These are phyloP conservation scores for Callospermophilus lateralis DNA, from an alignment of 2,113 vertebrate species.

Conservation along the genomic window DNA sequence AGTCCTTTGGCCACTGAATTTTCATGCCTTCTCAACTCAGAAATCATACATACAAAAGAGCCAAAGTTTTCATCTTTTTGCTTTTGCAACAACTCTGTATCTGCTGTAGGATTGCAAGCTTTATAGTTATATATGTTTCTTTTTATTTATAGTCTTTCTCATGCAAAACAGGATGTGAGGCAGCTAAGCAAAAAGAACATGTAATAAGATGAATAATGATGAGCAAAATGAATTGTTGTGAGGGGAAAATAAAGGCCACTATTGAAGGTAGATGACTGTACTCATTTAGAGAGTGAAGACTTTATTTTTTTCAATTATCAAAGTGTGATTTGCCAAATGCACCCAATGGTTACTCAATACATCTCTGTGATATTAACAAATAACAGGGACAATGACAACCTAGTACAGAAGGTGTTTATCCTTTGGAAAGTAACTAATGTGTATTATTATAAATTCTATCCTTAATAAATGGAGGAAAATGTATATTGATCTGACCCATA, in stretches of 20 bases:
- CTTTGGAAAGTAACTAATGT: slow-evolving; percentile 8
- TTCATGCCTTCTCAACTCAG: slow-evolving; percentile 19
- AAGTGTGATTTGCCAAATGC: neutral
- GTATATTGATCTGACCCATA: neutral
- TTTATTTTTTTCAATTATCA: neutral
- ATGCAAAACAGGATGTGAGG: slow-evolving; percentile 23
- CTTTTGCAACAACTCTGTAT: neutral
- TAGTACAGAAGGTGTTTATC: neutral
- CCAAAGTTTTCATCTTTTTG: neutral
- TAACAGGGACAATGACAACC: neutral
- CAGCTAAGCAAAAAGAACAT: neutral
- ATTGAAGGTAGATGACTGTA: neutral
- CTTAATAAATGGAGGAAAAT: neutral
- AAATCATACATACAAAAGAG: neutral
- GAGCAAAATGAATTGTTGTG: neutral
- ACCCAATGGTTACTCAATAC: neutral
- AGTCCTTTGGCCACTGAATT: neutral
- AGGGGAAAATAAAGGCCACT: neutral
- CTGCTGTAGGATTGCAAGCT: neutral
- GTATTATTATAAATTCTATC: neutral
- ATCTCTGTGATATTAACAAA: neutral
- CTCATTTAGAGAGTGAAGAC: neutral
- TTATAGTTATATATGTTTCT: neutral
- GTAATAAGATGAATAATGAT: neutral
- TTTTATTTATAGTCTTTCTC: neutral